A percentile compares a stretch with the other conserved stretches of the same genome.
phyloP scores from a whole-genome alignment of 2,797 vertebrate species.

The Lithobates sylvaticus region DNA sequence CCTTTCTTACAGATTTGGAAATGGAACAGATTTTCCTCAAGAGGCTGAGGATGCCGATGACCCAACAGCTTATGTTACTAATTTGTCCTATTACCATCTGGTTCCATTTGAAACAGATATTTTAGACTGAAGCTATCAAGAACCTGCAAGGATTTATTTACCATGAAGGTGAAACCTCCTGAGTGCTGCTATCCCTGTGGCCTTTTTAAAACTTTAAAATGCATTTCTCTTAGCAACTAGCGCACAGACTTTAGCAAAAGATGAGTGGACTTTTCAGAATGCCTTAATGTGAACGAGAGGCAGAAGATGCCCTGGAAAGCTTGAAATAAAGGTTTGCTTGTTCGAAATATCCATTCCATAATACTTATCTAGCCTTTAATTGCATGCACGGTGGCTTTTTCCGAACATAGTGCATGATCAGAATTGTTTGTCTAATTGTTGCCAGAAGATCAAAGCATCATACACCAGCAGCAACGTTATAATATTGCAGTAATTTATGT shows the following conservation, averaged over 20 bases:
- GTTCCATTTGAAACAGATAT: conserved; percentile 97
- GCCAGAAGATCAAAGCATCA: neutral
- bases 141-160: conserved; percentile 30
- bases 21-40: conserved; percentile 83
- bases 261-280: neutral
- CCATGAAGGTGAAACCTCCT: conserved; percentile 41
- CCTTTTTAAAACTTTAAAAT: conserved; percentile 42
- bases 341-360: conserved; percentile 2
- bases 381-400: conserved; percentile 23
- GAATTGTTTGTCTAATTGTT: conserved; percentile 1
- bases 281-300: neutral
- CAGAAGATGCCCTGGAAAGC: conserved; percentile 11
- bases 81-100: conserved; percentile 96
- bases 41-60: conserved; percentile 85
- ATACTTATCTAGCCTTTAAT: conserved; percentile 4
- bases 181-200: conserved; percentile 56
- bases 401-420: conserved; percentile 32
- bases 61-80: conserved; percentile 92
- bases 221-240: conserved; percentile 45
- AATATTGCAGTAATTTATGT: conserved; percentile 7
- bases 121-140: conserved; percentile 83
- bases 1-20: conserved; percentile 83
- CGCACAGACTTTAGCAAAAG: conserved; percentile 22
- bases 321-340: conserved; percentile 15
- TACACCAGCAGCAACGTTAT: conserved; percentile 6